Evolutionary conservation across 2,888 invertebrate species (phyloP), one percentile per base, ranked within the genome.

Genomic region (Agapetus fuscipes): DNA sequence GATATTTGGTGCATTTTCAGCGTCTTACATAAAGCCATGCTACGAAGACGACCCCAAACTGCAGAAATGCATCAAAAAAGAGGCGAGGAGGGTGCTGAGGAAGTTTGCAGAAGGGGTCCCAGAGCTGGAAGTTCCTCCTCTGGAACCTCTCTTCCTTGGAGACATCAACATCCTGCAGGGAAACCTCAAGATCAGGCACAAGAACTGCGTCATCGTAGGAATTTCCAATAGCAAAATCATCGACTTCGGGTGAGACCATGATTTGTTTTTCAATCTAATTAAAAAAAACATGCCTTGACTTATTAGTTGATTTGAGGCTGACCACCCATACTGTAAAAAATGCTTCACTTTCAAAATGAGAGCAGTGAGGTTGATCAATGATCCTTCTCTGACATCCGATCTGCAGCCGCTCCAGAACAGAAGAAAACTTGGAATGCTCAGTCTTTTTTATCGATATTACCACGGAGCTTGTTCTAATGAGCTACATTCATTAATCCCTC

Each of bases 141-240:
- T 72, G 34, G 71, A 72, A 54, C 72, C 72, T 0, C 60, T 67
- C 20, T 49, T 61, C 30, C 52, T 72, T 28, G 71, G 70, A 13
- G 64, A 58, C 1, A 60, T 72, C 15, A 56, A 60, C 3, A 61
- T 68, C 1, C 20, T 17, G 4, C 26, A 31, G 9, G 53, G 63
- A 52, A 67, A 66, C 0, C 50, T 72, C 25, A 64, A 62, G 37
- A 58, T 72, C 11, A 56, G 54, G 3, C 67, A 70, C 39, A 58
- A 58, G 1, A 66, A 71, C 31, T 66, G 69, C 0, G 58, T 70
- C 3, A 64, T 71, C 3, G 61, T 64, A 20, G 20, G 20, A 20
- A 6, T 20, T 20, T 9, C 5, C 4, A 20, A 20, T 9, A 9
- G 5, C 9, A 20, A 6, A 20, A 4, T 20, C 20, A 9, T 6